Base-by-base conservation (phyloP, 2,113 vertebrate species). In the Oriolus oriolus region DNA sequence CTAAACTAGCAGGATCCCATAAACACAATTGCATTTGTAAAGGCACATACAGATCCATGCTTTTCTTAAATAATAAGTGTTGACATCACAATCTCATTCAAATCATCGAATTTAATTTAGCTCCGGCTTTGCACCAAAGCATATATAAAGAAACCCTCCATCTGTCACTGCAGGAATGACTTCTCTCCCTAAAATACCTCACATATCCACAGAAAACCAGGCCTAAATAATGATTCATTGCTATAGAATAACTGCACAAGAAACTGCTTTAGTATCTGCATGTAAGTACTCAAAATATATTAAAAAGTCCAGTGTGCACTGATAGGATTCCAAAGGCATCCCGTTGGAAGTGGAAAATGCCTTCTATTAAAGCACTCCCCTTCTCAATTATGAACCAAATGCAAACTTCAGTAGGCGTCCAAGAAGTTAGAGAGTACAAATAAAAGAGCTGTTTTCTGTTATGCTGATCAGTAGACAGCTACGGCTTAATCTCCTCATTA, bases 101-200 rank as follows among this genome's bases (percentile, higher is more conserved):
- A 77, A 65, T 84, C 3, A 94, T 33, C 2, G 1, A 69, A 73
- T 84, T 77, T 65, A 77, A 69, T 84, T 84, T 70, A 88, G 89
- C 20, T 68, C 69, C 53, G 85, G 50, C 50, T 68, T 71, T 95
- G 75, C 68, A 86, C 30, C 45, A 35, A 90, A 86, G 59, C 42
- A 35, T 35, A 73, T 64, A 74, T 84, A 89, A 92, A 93, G 69
- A 87, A 95, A 88, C 22, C 14, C 45, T 89, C 75, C 59, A 88
- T 71, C 77, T 88, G 83, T 61, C 78, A 69, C 61, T 71, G 59
- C 63, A 69, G 68, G n/a, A 91, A 75, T 84, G 20, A 88, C 73
- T 90, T 88, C n/a, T 90, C n/a, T 90, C 74, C 79, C 89, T 66
- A 71, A 89, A 92, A 81, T 57, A 92, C n/a, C 39, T 66, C 20